A percentile compares a stretch with the other conserved stretches of the same genome.
Conservation (phyloP, 2,113 vertebrate species). For the Pao palembangensis region DNA sequence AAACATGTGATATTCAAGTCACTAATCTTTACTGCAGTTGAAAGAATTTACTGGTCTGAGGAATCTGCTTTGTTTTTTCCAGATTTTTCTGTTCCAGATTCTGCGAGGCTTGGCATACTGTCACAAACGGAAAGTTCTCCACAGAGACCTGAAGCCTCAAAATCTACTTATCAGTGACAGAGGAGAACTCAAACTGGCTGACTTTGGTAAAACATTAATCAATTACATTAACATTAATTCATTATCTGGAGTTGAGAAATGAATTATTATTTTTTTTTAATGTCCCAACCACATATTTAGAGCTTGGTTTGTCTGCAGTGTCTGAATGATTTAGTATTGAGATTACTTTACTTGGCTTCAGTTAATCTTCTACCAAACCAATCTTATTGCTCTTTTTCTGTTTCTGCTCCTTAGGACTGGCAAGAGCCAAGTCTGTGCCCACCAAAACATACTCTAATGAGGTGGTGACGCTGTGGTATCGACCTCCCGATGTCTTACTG, state of each 20-base stretch:
- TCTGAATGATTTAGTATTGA: neutral
- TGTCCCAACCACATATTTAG: neutral
- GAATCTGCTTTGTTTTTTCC: constrained; percentile 1
- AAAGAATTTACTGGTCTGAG: neutral
- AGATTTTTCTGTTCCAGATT: constrained; percentile 84
- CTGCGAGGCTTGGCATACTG: constrained; percentile 84
- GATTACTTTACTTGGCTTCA: neutral
- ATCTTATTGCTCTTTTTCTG: constrained; percentile 5
- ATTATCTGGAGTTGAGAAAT: too few relatives aligned
- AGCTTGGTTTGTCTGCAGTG: neutral
- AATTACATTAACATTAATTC: neutral
- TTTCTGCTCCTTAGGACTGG: constrained; percentile 77
- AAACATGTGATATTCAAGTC: neutral
- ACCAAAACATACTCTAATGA: constrained; percentile 97
- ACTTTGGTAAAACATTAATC: constrained; percentile 75
- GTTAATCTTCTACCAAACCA: neutral
- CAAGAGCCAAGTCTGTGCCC: constrained; percentile 93
- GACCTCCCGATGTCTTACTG: constrained; percentile 93
- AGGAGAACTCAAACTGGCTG: constrained; percentile 87
- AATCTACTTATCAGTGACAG: constrained; percentile 87
- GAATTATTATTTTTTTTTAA: too few relatives aligned
- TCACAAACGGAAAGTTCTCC: constrained; percentile 84
- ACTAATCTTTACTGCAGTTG: neutral
- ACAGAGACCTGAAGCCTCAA: constrained; percentile 87
- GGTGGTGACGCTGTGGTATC: constrained; percentile 95